phyloP scores from a whole-genome alignment of 23 tunicate genomes.

The Trididemnum miniatum region DNA sequence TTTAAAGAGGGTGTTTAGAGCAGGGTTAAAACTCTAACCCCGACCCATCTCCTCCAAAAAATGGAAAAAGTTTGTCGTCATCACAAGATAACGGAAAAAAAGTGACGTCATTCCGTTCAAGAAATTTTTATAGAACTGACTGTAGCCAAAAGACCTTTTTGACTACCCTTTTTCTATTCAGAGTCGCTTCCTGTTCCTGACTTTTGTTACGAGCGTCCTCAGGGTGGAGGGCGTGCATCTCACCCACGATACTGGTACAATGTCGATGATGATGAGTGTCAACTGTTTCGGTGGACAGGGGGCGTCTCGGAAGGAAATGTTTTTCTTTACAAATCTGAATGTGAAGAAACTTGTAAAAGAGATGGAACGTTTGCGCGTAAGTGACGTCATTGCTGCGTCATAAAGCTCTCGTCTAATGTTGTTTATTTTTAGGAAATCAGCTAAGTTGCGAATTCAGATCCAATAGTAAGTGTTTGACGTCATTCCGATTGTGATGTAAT shows the following conservation, averaged over 20 bases:
- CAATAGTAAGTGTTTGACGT: constrained; percentile 3
- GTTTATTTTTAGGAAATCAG: not conserved
- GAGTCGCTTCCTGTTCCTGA: too few relatives aligned
- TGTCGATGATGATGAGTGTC: not conserved
- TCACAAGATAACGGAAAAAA: too few relatives aligned
- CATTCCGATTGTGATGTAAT: not conserved
- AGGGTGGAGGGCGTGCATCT: not conserved
- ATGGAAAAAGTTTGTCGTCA: too few relatives aligned
- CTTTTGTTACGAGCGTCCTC: too few relatives aligned
- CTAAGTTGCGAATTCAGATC: not conserved
- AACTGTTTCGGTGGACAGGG: not conserved
- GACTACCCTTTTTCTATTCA: too few relatives aligned
- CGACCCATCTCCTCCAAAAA: too few relatives aligned
- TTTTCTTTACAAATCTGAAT: not conserved
- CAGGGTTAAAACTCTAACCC: too few relatives aligned
- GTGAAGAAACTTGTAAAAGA: constrained; percentile 1
- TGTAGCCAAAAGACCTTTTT: too few relatives aligned
- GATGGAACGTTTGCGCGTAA: not conserved
- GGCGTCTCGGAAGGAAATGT: not conserved
- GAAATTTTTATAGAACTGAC: too few relatives aligned
- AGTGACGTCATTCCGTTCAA: too few relatives aligned
- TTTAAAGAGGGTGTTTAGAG: too few relatives aligned
- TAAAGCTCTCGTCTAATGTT: not conserved
- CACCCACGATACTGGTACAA: not conserved
- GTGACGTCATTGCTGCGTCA: not conserved